phyloP scores from a whole-genome alignment of 2,113 vertebrate genomes.

The Penelope pileata region DNA sequence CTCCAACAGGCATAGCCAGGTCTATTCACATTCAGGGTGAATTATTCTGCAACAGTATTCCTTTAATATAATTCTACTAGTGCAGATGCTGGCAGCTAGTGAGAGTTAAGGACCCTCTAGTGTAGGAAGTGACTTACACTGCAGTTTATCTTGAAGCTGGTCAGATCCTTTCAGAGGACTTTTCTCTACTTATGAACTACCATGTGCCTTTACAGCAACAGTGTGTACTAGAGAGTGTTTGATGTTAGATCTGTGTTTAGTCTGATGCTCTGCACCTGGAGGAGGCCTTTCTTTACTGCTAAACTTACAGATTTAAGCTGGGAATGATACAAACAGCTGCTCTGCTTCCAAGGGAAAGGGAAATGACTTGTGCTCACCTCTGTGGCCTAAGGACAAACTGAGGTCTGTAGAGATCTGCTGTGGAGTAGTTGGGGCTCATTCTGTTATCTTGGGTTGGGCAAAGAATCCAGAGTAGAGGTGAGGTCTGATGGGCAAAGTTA shows the following conservation, averaged over 20 bases:
- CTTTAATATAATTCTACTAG: not conserved
- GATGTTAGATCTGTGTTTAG: not conserved
- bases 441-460: not conserved
- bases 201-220: not conserved
- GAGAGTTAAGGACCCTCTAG: not conserved
- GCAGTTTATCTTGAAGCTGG: not conserved
- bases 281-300: not conserved
- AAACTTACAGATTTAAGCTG: not conserved
- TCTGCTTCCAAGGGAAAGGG: not conserved
- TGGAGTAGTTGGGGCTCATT: not conserved
- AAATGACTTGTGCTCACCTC: not conserved
- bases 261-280: not conserved
- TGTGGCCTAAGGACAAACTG: not conserved
- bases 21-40: not conserved
- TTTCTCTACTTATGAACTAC: not conserved
- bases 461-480: not conserved
- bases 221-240: rapidly evolving
- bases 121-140: not conserved
- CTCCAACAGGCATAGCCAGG: not conserved
- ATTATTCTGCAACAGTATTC: not conserved
- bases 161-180: not conserved
- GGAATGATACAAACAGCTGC: not conserved
- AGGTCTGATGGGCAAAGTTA: not conserved
- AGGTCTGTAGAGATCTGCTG: not conserved
- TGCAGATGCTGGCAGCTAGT: not conserved